phyloP scores from a whole-genome alignment of 2,888 invertebrate genomes.

The Rhabditoides inermis region DNA sequence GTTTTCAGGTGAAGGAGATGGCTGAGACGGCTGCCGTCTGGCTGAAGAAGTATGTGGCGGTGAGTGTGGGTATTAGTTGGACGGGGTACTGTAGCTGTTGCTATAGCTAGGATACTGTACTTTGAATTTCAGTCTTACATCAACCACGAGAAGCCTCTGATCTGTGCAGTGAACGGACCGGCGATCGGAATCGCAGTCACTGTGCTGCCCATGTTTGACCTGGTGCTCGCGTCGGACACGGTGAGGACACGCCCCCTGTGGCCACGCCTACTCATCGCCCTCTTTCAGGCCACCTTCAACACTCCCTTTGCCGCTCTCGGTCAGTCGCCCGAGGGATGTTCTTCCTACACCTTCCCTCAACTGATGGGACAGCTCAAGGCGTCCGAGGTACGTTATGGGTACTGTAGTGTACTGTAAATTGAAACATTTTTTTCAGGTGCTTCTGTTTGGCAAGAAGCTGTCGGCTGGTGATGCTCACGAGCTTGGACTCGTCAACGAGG shows the following conservation, averaged over 20 bases:
- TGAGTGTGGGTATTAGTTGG: too few species aligned
- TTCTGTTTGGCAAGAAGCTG: slow-evolving; percentile 69
- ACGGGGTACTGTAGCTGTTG: too few species aligned
- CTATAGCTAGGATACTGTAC: too few species aligned
- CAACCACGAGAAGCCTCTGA: slow-evolving; percentile 75
- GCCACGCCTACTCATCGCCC: too few species aligned
- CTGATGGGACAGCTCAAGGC: slow-evolving; percentile 75
- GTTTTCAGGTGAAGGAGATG: too few species aligned
- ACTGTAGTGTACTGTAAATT: background rate
- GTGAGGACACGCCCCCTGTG: too few species aligned
- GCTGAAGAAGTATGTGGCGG: too few species aligned
- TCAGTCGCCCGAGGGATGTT: slow-evolving; percentile 79
- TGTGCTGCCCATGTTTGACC: slow-evolving; percentile 74
- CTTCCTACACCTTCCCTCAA: slow-evolving; percentile 74
- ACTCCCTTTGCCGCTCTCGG: slow-evolving; percentile 80
- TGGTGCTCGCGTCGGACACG: slow-evolving; percentile 76
- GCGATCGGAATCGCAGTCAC: slow-evolving; percentile 84
- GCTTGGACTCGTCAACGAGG: slow-evolving; percentile 70
- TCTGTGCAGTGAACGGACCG: slow-evolving; percentile 84
- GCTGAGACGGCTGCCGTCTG: too few species aligned
- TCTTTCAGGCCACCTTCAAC: slow-evolving; percentile 71
- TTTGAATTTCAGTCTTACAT: slow-evolving; percentile 66
- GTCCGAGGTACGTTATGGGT: slow-evolving; percentile 21
- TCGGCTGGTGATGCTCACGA: slow-evolving; percentile 70
- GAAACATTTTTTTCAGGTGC: slow-evolving; percentile 56